Base-by-base conservation (phyloP, 92 coral and sea anemone species). In the Palythoa grandiflora region DNA sequence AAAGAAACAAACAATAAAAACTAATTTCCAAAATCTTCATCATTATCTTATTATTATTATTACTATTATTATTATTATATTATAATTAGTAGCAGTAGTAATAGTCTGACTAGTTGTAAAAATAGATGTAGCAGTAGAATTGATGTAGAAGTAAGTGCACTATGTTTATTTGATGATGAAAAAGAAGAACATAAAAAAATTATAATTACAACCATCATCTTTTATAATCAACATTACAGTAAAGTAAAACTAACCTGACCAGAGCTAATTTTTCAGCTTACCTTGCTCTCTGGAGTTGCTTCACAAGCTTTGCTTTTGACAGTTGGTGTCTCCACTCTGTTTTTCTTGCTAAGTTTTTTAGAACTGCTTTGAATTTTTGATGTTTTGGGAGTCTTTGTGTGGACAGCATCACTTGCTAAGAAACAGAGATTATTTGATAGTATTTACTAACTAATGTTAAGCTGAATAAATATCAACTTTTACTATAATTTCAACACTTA, bases 361-460 rank as follows among this genome's bases (percentile, higher is more conserved):
- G 59, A 40, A 28, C 85, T 80, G 39, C 74, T 73, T 44, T 61
- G 57, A 60, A 63, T 60, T 61, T 20, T 80, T 38, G 74, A 72
- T 39, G 44, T 61, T 80, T 80, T 80, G 8, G 85, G 85, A 63
- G 85, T 80, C 20, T 19, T 63, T 12, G 60, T 59, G 17, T 80
- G 85, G 53, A 80, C 21, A 14, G 85, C 85, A 61, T 80, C 85
- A 80, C 85, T 80, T 19, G 85, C 85, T 80, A 17, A 37, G 21
- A 63, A 39, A 35, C 10, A 35, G 0, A 35, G 9, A 70, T 70
- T 20, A 35, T 5, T 19, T 63, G 5, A n/a, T 6, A 63, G n/a
- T 3, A 20, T 6, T 3, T n/a, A 17, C 28, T 60, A 60, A 60
- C 9, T 51, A 51, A 51, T 51, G 17, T 11, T 15, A 9, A 55